These are phyloP conservation scores for Oreotrochilus melanogaster DNA, from an alignment of 2,113 vertebrate species.

Conservation along the genomic window DNA sequence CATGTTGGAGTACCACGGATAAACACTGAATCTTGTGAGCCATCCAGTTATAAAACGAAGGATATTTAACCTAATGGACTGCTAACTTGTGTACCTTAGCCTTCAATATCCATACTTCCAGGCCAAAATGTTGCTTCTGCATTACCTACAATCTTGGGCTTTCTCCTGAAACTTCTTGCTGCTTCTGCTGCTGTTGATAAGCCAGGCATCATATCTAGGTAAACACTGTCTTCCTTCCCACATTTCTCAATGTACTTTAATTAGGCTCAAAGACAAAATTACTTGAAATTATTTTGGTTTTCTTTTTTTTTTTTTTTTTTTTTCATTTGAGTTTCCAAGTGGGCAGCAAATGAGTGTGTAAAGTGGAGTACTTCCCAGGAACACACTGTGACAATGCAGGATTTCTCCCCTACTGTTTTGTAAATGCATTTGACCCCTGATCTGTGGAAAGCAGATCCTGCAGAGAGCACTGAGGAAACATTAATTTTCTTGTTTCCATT, in stretches of 20 bases:
- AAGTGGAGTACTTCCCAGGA: not conserved
- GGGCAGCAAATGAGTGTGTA: not conserved
- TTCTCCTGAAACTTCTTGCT: not conserved
- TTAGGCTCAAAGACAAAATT: constrained; percentile 8
- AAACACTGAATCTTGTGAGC: not conserved
- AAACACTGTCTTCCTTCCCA: not conserved
- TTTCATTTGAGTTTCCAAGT: not conserved
- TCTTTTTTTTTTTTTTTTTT: not conserved
- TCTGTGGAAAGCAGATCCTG: constrained; percentile 26
- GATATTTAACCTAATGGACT: not conserved
- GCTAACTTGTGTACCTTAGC: not conserved
- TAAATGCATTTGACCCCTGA: constrained; percentile 32
- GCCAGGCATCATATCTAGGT: not conserved
- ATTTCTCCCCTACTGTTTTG: not conserved
- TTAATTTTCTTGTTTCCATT: constrained; percentile 20
- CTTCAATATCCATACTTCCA: not conserved
- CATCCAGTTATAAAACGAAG: not conserved
- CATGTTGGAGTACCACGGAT: not conserved
- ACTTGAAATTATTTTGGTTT: not conserved
- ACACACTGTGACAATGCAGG: not conserved
- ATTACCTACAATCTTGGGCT: not conserved
- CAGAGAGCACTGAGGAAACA: not conserved
- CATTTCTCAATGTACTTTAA: not conserved
- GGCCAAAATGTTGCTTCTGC: not conserved
- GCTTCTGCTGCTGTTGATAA: not conserved